Percentiles rank a stretch among this genome's conserved stretches.
These are phyloP conservation scores for Ondatra zibethicus DNA, from an alignment of 2,113 vertebrate species.

Conservation along the genomic window DNA sequence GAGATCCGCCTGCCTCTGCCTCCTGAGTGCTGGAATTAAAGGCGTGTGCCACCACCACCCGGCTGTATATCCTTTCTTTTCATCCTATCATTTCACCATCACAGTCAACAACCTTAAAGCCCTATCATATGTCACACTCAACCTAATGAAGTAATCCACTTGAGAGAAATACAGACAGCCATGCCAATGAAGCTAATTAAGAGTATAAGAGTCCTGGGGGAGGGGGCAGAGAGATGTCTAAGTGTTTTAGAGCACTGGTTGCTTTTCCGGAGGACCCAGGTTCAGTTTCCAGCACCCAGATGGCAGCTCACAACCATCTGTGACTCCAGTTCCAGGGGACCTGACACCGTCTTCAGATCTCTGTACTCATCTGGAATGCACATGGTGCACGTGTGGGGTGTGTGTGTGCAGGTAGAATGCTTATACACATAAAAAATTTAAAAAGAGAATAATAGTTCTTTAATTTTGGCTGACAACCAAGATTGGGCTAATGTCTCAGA, in stretches of 20 bases:
- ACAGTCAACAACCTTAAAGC: background rate
- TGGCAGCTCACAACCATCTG: background rate
- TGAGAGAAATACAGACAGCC: background rate
- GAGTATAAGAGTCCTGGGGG: background rate
- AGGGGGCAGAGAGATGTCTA: background rate
- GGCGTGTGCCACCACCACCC: background rate
- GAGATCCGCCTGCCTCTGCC: too few relatives aligned
- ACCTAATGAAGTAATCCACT: background rate
- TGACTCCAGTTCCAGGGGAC: background rate
- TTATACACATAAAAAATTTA: background rate
- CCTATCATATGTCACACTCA: background rate
- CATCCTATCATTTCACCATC: too few relatives aligned
- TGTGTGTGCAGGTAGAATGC: background rate
- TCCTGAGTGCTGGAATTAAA: background rate
- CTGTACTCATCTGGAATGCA: background rate
- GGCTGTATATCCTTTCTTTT: background rate
- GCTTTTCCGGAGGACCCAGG: background rate
- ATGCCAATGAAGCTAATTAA: background rate
- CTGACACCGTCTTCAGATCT: background rate
- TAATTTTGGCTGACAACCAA: background rate
- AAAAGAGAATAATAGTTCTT: background rate
- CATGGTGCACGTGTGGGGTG: background rate
- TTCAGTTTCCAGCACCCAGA: background rate
- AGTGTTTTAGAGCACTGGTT: background rate
- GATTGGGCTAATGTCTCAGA: background rate